Evolutionary conservation across 2,888 invertebrate species (phyloP).

Genomic region (Eremobia ochroleuca): DNA sequence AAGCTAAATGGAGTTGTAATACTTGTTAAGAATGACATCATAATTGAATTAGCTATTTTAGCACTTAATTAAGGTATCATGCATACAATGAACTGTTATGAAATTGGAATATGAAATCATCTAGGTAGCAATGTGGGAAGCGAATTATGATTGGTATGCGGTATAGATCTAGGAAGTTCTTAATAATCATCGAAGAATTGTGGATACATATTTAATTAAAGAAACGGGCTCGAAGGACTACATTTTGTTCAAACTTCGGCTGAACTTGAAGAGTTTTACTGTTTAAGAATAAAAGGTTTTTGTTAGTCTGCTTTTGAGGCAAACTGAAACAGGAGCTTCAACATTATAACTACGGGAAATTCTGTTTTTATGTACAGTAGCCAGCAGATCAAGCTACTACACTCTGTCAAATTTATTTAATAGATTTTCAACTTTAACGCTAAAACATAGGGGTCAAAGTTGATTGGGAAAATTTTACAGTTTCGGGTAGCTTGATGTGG

Average conservation of each 20-base stretch:
- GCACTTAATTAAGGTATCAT: constrained; percentile 41
- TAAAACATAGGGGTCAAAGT: too few relatives aligned
- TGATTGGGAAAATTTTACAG: too few relatives aligned
- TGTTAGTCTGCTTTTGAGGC: not conserved
- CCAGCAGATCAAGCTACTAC: too few relatives aligned
- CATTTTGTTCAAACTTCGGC: not conserved
- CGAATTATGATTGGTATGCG: constrained; percentile 32
- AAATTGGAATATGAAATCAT: constrained; percentile 66
- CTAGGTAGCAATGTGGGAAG: constrained; percentile 25
- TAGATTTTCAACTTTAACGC: too few relatives aligned
- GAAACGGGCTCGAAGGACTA: not conserved
- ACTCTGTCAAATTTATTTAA: too few relatives aligned
- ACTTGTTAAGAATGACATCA: constrained; percentile 55
- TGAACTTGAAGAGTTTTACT: too few relatives aligned
- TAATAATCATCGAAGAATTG: not conserved
- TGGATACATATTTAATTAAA: not conserved
- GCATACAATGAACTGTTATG: constrained; percentile 60
- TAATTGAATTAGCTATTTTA: constrained; percentile 63
- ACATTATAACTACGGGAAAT: too few relatives aligned
- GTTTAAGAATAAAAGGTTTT: not conserved
- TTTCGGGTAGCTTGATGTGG: too few relatives aligned
- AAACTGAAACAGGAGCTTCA: not conserved
- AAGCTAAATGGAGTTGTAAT: constrained; percentile 26
- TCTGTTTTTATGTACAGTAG: too few relatives aligned
- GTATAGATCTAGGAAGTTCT: not conserved